These are phyloP conservation scores for Lytechinus pictus DNA, from an alignment of 35 echinoderm and acorn worm genomes.

Conservation along the genomic window DNA sequence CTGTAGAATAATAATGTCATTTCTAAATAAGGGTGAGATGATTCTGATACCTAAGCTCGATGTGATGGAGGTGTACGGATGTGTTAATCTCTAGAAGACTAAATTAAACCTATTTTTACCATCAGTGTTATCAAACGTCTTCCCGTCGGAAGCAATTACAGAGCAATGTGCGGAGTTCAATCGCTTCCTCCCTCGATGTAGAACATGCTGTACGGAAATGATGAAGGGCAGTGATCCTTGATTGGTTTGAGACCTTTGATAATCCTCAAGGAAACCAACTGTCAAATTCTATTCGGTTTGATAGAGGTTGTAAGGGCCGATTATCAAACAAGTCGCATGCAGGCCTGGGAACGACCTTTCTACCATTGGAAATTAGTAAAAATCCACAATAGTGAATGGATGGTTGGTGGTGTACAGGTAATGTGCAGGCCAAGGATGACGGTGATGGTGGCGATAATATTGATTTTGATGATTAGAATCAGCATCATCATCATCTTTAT, in stretches of 20 bases:
- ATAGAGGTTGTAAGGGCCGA: neutral
- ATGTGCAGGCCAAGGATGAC: neutral
- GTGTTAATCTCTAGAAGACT: no score
- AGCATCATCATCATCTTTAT: no score
- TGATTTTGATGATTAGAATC: neutral
- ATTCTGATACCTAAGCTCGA: no score
- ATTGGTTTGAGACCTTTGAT: neutral
- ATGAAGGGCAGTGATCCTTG: neutral
- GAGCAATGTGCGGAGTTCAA: neutral
- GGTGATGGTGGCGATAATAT: neutral
- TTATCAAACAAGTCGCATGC: neutral
- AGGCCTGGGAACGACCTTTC: neutral
- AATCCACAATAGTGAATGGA: neutral
- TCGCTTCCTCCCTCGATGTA: neutral
- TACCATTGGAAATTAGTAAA: no score
- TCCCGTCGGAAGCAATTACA: neutral
- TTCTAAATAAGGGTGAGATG: no score
- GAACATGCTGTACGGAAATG: neutral
- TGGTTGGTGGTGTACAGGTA: neutral
- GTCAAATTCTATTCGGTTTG: neutral
- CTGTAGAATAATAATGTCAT: no score
- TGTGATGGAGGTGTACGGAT: no score
- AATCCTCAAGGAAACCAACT: neutral
- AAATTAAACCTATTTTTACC: neutral
- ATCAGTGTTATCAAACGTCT: neutral